These are phyloP conservation scores for Alentia gelatinosa DNA, from an alignment of 2,888 invertebrate species.

Conservation along the genomic window DNA sequence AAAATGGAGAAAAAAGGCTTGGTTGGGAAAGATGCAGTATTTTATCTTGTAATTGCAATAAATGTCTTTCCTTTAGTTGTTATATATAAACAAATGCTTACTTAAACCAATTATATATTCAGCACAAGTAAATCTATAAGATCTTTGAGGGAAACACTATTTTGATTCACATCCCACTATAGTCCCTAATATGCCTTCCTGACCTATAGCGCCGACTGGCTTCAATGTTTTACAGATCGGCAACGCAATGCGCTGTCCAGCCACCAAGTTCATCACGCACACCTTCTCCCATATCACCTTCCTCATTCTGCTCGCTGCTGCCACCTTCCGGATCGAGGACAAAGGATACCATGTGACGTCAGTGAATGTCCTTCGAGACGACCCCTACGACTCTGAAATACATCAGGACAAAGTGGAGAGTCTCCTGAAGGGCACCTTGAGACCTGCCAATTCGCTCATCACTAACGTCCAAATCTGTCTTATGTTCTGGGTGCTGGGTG, in stretches of 20 bases:
- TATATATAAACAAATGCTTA: too few relatives aligned
- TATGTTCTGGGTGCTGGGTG: slow-evolving; percentile 80
- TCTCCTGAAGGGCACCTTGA: slow-evolving; percentile 76
- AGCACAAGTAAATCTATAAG: too few relatives aligned
- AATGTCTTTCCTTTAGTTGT: too few relatives aligned
- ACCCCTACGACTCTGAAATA: slow-evolving; percentile 69
- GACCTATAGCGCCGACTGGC: too few relatives aligned
- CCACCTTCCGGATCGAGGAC: slow-evolving; percentile 84
- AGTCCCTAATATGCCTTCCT: too few relatives aligned
- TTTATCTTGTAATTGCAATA: too few relatives aligned
- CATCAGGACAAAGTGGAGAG: slow-evolving; percentile 72
- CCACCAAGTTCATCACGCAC: slow-evolving; percentile 88
- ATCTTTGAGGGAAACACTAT: too few relatives aligned
- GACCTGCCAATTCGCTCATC: slow-evolving; percentile 79
- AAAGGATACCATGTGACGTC: slow-evolving; percentile 61
- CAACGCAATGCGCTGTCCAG: slow-evolving; percentile 83
- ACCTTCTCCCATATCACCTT: slow-evolving; percentile 86
- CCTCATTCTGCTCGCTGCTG: slow-evolving; percentile 85
- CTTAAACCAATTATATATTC: too few relatives aligned
- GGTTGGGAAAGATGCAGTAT: too few relatives aligned
- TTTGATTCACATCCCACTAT: too few relatives aligned
- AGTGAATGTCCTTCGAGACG: slow-evolving; percentile 69
- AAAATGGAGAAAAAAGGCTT: too few relatives aligned
- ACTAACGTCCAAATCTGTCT: slow-evolving; percentile 80
- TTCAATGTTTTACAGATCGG: too few relatives aligned